Conservation (phyloP, 2,113 vertebrate genomes). For the Sialia sialis region DNA sequence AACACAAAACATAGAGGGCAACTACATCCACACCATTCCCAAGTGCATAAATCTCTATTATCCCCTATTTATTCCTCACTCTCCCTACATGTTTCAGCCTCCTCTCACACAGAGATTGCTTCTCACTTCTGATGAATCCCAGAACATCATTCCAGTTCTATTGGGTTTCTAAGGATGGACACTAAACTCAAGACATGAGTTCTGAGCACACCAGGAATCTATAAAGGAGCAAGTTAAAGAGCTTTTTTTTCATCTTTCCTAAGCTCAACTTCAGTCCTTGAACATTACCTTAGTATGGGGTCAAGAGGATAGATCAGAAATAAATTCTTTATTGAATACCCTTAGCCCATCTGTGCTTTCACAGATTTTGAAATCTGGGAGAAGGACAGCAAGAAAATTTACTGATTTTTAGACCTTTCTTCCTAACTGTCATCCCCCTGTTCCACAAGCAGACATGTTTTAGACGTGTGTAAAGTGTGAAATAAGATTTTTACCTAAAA, state of each 20-base stretch:
- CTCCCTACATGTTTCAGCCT: neutral
- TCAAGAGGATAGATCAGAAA: neutral
- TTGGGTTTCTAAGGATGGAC: neutral
- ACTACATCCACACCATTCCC: neutral
- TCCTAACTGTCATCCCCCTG: neutral
- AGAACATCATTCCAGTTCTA: neutral
- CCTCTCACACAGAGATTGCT: neutral
- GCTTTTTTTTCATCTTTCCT: neutral
- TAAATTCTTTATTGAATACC: neutral
- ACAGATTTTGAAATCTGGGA: neutral
- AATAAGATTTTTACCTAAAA: conserved; percentile 79
- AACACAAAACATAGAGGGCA: neutral
- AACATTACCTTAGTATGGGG: neutral
- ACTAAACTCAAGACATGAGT: neutral
- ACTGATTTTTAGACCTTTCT: neutral
- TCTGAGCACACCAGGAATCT: neutral
- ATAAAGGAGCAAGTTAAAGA: neutral
- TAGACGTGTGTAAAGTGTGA: neutral
- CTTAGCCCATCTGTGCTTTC: neutral
- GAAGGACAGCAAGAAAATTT: neutral
- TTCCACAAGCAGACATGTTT: neutral
- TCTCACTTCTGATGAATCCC: too few species aligned
- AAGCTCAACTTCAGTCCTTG: neutral
- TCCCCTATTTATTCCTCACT: neutral
- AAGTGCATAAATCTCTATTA: neutral